A percentile compares a stretch with the other conserved stretches of the same genome.
Conservation (phyloP, 2,888 invertebrate species). For the Acronicta aceris region DNA sequence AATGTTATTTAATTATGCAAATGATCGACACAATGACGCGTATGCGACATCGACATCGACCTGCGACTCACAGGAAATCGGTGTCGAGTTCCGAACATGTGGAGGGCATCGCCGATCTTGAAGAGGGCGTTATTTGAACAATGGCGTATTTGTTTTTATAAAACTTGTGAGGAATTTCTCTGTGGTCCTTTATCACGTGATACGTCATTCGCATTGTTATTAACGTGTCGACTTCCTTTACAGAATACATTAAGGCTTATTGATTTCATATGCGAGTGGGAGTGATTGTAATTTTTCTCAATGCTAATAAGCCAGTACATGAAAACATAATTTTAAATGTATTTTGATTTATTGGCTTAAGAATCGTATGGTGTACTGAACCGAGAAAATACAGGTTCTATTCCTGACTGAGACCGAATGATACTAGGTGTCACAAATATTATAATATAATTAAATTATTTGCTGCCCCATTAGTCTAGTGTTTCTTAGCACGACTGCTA, state of each 20-base stretch:
- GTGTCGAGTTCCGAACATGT: constrained; percentile 75
- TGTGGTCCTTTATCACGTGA: constrained; percentile 32
- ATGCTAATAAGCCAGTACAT: neutral
- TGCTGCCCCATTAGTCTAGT: no score
- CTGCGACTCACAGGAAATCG: constrained; percentile 78
- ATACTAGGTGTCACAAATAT: no score
- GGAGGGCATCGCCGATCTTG: constrained; percentile 66
- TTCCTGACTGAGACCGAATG: no score
- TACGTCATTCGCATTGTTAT: constrained; percentile 36
- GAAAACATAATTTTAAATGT: neutral
- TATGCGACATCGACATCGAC: constrained; percentile 75
- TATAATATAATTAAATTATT: no score
- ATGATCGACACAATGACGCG: constrained; percentile 76
- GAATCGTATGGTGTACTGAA: no score
- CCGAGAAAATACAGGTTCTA: no score
- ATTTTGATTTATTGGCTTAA: no score
- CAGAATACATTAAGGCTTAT: constrained; percentile 7
- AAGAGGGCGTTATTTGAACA: constrained; percentile 51
- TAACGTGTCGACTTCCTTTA: constrained; percentile 7
- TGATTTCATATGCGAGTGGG: constrained; percentile 10
- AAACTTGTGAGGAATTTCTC: constrained; percentile 41
- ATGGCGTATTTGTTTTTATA: constrained; percentile 53
- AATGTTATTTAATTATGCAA: constrained; percentile 87
- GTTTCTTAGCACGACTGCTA: no score
- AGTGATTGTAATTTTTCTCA: constrained; percentile 7